Base-by-base conservation (phyloP, 2,888 invertebrate genomes). In the Chalcosyrphus nemorum region DNA sequence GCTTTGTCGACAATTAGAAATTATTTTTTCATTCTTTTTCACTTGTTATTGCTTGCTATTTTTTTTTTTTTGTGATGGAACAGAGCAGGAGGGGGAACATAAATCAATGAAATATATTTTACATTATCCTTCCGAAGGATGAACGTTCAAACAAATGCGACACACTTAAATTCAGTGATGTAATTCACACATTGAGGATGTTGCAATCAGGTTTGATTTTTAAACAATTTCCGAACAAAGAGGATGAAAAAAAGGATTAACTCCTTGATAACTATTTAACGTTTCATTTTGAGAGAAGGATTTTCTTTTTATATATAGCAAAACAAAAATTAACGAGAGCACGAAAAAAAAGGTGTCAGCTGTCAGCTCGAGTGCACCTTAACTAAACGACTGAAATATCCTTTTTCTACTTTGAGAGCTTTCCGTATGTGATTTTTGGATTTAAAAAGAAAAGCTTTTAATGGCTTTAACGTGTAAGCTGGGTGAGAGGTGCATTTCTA, bases 341-440 rank as follows among this genome's bases (percentile, higher is more conserved):
- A 43, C 68, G 17, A n/a, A 47, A 70, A 76, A 21, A 59, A 45
- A 9, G 65, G 65, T 65, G 63, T 56, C 76, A 68, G n/a, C n/a
- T 61, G 74, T 61, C 85, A 72, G 35, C 11, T 52, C 85, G 63
- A 35, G 63, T 76, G 63, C 71, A 72, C 56, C 56, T 56, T 45
- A 57, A 56, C 61, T 65, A 27, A 61, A 56, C 56, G 61, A 86
- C 85, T 86, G 72, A 76, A 65, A 66, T 61, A 29, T 81, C 76
- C 70, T 76, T 70, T 32, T 50, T 57, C 38, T 56, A 50, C 47
- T 13, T 41, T 27, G 19, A 15, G 35, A 57, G 50, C 38, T 21
- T 61, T 24, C 41, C 27, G 13, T 29, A n/a, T n/a, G 24, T 9
- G 7, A 3, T 32, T 41, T 29, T 19, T 6, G n/a, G 4, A 24